Evolutionary conservation across 2,797 vertebrate species (phyloP).

Genomic region (Rhinella marina): DNA sequence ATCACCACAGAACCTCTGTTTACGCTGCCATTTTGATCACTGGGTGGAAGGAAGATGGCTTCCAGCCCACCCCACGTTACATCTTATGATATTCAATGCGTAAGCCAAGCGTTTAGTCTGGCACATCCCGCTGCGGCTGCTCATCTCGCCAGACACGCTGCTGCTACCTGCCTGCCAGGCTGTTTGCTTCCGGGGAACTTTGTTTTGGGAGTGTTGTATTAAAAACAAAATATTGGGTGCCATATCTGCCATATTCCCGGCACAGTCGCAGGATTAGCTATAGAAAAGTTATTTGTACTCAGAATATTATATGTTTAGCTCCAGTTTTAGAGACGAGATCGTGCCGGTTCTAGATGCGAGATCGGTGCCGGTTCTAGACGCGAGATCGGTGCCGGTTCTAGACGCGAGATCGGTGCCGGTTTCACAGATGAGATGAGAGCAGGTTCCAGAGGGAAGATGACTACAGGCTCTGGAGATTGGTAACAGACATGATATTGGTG

Average conservation of each 20-base stretch:
- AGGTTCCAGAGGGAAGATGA: too few species aligned
- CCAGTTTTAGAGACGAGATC: not conserved
- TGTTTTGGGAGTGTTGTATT: not conserved
- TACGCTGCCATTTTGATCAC: not conserved
- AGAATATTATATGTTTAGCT: too few species aligned
- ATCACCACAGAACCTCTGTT: not conserved
- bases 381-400: not conserved
- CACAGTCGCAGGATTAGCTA: too few species aligned
- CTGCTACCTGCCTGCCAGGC: conserved; percentile 4
- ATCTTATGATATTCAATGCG: not conserved
- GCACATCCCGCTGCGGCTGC: not conserved
- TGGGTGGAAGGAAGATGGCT: not conserved
- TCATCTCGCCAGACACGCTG: not conserved
- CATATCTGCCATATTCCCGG: not conserved
- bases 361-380: not conserved
- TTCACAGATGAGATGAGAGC: too few species aligned
- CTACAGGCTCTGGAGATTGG: too few species aligned
- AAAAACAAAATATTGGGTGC: not conserved
- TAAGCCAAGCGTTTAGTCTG: not conserved
- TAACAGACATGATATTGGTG: too few species aligned
- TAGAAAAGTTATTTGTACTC: too few species aligned
- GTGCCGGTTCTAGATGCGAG: not conserved
- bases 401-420: too few species aligned
- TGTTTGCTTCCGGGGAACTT: not conserved
- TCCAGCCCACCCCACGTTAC: not conserved